Evolutionary conservation across 2,888 invertebrate species (phyloP).

Genomic region (Metacarcinus magister): DNA sequence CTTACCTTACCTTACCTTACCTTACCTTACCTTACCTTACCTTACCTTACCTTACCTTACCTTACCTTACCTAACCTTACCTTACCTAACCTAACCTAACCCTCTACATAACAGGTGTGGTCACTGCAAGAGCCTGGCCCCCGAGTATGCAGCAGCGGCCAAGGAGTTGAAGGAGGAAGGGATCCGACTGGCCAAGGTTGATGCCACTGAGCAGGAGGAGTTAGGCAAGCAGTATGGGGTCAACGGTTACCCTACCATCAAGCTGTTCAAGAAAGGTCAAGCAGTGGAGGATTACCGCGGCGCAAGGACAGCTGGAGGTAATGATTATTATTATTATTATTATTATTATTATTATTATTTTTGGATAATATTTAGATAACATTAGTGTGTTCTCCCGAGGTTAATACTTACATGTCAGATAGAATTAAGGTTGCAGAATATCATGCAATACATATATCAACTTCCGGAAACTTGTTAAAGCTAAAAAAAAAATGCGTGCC

Average conservation of each 20-base stretch:
- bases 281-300: slow-evolving; percentile 85
- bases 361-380: too few species aligned
- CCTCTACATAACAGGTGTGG: slow-evolving; percentile 85
- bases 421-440: too few species aligned
- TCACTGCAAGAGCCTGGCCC: slow-evolving; percentile 87
- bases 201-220: slow-evolving; percentile 85
- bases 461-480: too few species aligned
- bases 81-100: not conserved
- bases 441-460: too few species aligned
- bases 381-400: too few species aligned
- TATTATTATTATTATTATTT: not conserved
- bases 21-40: too few species aligned
- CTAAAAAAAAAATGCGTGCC: too few species aligned
- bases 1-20: too few species aligned
- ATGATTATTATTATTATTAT: not conserved
- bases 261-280: slow-evolving; percentile 86
- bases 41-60: too few species aligned
- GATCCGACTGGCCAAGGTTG: slow-evolving; percentile 86
- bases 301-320: slow-evolving; percentile 83
- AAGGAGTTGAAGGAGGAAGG: slow-evolving; percentile 84
- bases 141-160: slow-evolving; percentile 87
- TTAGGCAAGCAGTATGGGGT: slow-evolving; percentile 85
- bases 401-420: too few species aligned
- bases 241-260: slow-evolving; percentile 87
- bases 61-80: not conserved